phyloP scores from a whole-genome alignment of 2,797 vertebrate species.

The Periophthalmus magnuspinnatus region DNA sequence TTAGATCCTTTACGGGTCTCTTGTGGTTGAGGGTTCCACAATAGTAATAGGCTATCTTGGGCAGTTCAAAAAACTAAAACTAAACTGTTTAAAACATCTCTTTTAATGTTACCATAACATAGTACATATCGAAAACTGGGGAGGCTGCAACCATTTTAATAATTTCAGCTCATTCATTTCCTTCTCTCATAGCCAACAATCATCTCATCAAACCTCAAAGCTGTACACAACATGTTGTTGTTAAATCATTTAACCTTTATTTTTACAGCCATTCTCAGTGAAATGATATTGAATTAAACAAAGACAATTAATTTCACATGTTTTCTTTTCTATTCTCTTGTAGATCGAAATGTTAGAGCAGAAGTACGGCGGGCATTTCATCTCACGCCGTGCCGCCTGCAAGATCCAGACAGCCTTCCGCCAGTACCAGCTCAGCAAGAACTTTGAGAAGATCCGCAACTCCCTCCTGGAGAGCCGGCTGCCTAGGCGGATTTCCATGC shows the following conservation, averaged over 20 bases:
- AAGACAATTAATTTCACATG: conserved; percentile 13
- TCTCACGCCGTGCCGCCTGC: conserved; percentile 94
- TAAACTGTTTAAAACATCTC: background rate
- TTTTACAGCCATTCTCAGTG: conserved; percentile 1
- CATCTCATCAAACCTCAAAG: conserved; percentile 30
- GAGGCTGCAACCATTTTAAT: conserved; percentile 9
- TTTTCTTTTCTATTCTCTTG: conserved; percentile 28
- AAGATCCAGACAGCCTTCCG: conserved; percentile 99
- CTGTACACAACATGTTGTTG: background rate
- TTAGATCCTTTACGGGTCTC: background rate
- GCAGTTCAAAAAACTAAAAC: background rate
- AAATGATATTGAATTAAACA: background rate
- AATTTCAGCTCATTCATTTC: conserved; percentile 23
- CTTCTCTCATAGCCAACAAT: conserved; percentile 8
- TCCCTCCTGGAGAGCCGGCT: conserved; percentile 95
- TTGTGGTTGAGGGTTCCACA: background rate
- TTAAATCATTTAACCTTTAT: conserved; percentile 1
- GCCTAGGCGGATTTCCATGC: conserved; percentile 92
- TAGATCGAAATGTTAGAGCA: conserved; percentile 99
- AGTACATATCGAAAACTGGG: background rate
- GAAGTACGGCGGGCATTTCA: conserved; percentile 97
- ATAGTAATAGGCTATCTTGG: background rate
- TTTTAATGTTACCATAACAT: background rate
- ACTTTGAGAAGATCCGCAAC: conserved; percentile 99
- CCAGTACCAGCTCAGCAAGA: conserved; percentile 99